Conservation (phyloP, 2,888 invertebrate genomes). For the Lycaena phlaeas region DNA sequence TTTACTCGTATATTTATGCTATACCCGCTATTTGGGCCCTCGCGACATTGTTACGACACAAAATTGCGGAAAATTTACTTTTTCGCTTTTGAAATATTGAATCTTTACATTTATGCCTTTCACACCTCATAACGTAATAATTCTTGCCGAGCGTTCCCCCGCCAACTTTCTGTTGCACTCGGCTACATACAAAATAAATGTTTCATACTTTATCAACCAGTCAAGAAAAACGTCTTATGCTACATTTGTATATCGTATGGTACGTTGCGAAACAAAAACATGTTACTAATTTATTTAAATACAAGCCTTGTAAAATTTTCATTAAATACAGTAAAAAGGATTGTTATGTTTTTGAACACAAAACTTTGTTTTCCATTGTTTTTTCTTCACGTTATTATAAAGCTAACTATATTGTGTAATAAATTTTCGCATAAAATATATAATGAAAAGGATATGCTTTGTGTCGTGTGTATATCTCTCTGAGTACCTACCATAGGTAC, state of each 20-base stretch:
- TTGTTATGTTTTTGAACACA: too few relatives aligned
- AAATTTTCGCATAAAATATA: too few relatives aligned
- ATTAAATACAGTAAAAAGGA: too few relatives aligned
- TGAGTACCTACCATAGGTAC: too few relatives aligned
- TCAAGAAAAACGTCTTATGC: slow-evolving; percentile 15
- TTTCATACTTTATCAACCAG: slow-evolving; percentile 65
- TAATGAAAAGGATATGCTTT: too few relatives aligned
- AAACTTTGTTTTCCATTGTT: too few relatives aligned
- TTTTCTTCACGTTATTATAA: too few relatives aligned
- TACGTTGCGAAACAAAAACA: too few relatives aligned
- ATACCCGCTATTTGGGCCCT: slow-evolving; percentile 21
- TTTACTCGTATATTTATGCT: background rate
- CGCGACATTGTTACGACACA: slow-evolving; percentile 45
- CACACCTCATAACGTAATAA: slow-evolving; percentile 73
- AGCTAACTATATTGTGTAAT: too few relatives aligned
- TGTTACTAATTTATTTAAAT: too few relatives aligned
- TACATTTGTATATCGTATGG: background rate
- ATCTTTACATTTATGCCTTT: slow-evolving; percentile 72
- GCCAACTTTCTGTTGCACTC: slow-evolving; percentile 58
- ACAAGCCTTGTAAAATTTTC: too few relatives aligned
- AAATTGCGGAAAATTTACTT: slow-evolving; percentile 54
- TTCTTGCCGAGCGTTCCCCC: slow-evolving; percentile 51
- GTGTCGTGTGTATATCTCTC: too few relatives aligned
- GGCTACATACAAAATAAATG: slow-evolving; percentile 68
- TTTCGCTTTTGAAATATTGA: slow-evolving; percentile 62